phyloP scores from a whole-genome alignment of 2,113 vertebrate genomes.

The Oceanites oceanicus region DNA sequence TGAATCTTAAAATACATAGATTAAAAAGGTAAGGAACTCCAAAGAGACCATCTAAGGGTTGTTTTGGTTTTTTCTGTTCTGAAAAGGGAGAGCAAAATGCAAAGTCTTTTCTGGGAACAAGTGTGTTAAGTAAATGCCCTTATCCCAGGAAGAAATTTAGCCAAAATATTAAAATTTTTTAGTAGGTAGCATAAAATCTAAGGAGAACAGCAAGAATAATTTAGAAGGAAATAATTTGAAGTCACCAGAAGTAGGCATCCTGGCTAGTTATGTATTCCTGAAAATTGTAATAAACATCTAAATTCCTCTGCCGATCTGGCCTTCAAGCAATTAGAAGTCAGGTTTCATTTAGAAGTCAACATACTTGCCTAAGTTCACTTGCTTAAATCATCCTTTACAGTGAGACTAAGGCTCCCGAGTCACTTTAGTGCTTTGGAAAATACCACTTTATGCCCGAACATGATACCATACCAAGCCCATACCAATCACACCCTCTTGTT shows the following conservation, averaged over 20 bases:
- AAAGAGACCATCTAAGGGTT: neutral
- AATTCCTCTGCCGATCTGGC: neutral
- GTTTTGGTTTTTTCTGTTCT: neutral
- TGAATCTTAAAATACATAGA: conserved; percentile 19
- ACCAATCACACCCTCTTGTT: neutral
- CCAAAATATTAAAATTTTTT: neutral
- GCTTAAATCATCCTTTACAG: neutral
- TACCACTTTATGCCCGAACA: neutral
- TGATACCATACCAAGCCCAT: neutral
- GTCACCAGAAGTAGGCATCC: neutral
- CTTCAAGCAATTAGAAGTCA: neutral
- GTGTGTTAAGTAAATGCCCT: neutral
- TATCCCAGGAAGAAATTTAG: neutral
- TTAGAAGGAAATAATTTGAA: neutral
- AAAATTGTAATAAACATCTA: neutral
- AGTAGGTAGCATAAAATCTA: neutral
- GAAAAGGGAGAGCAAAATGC: neutral
- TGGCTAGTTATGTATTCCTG: neutral
- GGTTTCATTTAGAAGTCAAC: neutral
- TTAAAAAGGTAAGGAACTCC: neutral
- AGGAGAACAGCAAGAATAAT: neutral
- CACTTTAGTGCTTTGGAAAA: neutral
- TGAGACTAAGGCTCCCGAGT: neutral
- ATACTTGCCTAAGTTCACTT: neutral
- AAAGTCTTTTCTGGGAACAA: neutral